Evolutionary conservation across 2,113 vertebrate species (phyloP).

Genomic region (Coreoperca whiteheadi): DNA sequence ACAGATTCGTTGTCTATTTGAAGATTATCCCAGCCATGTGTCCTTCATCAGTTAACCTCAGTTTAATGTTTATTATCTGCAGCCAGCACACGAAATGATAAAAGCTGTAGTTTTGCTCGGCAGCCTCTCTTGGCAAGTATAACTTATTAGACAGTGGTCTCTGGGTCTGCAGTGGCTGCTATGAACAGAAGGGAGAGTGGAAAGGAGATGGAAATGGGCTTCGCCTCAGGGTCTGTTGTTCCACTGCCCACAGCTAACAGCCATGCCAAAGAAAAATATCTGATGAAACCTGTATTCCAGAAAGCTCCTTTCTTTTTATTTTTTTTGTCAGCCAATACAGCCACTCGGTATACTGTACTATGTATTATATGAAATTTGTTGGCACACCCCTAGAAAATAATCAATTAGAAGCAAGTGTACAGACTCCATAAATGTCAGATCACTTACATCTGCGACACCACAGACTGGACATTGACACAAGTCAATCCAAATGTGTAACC

Average conservation of each 20-base stretch:
- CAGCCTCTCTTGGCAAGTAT: constrained; percentile 64
- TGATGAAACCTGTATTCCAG: constrained; percentile 57
- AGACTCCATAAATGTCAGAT: constrained; percentile 25
- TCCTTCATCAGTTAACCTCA: constrained; percentile 57
- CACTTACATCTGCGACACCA: constrained; percentile 7
- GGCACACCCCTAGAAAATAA: constrained; percentile 47
- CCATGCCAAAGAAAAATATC: constrained; percentile 59
- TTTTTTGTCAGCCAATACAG: too few species aligned
- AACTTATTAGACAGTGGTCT: constrained; percentile 65
- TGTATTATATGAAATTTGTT: constrained; percentile 42
- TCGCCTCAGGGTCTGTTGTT: constrained; percentile 73
- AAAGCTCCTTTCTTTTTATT: constrained; percentile 18
- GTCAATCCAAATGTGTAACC: not conserved
- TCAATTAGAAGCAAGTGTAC: constrained; percentile 1
- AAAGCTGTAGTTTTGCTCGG: constrained; percentile 59
- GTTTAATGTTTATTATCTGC: constrained; percentile 54
- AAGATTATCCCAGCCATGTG: constrained; percentile 32
- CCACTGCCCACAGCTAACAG: constrained; percentile 67
- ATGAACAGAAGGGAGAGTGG: constrained; percentile 71
- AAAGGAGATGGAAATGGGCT: constrained; percentile 67
- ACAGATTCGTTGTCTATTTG: constrained; percentile 21
- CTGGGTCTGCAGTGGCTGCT: constrained; percentile 66
- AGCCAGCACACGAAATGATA: constrained; percentile 58
- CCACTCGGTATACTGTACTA: constrained; percentile 4
- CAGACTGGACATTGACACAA: not conserved